Base-by-base conservation (phyloP, 1,140 invertebrate species). In the Rhynchophorus ferrugineus region DNA sequence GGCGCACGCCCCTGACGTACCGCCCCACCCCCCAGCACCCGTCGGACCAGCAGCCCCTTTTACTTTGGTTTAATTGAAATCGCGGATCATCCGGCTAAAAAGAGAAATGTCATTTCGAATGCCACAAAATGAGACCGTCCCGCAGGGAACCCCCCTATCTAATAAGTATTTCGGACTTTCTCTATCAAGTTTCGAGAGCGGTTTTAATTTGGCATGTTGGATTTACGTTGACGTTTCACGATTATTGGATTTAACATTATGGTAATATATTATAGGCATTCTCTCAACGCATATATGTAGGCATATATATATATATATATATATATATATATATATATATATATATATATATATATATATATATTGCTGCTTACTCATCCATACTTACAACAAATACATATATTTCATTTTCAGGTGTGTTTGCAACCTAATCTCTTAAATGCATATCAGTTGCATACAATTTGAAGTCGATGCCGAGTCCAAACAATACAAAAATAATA, bases 41-140 rank as follows among this genome's bases (percentile, higher is more conserved):
- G n/a, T n/a, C 38, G 17, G 14, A 41, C 38, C 38, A 18, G 38
- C 18, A 16, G 35, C 17, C 11, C 38, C 38, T 18, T 41, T 41
- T 41, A 18, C 45, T 36, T 41, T 54, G 43, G 47, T 58, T 58
- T 58, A 58, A 58, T 58, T 58, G 57, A 47, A 58, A 58, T 44
- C 47, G 57, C 44, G 57, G 57, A 58, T 58, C 52, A 58, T 43
- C 54, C 49, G 44, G 49, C 44, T 58, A 58, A 58, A 58, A 58
- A 58, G 57, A 58, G 57, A 52, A 58, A 41, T 58, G 57, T 58
- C 57, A 58, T 58, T 58, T 58, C 48, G 48, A 33, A 43, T 50
- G 36, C 57, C 51, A 37, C 57, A 58, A 58, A 58, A 58, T 58
- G 57, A 58, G 49, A 49, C 52, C 33, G 51, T 51, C 46, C 57